phyloP scores from a whole-genome alignment of 2,113 vertebrate species.

The Muscicapa adusta region DNA sequence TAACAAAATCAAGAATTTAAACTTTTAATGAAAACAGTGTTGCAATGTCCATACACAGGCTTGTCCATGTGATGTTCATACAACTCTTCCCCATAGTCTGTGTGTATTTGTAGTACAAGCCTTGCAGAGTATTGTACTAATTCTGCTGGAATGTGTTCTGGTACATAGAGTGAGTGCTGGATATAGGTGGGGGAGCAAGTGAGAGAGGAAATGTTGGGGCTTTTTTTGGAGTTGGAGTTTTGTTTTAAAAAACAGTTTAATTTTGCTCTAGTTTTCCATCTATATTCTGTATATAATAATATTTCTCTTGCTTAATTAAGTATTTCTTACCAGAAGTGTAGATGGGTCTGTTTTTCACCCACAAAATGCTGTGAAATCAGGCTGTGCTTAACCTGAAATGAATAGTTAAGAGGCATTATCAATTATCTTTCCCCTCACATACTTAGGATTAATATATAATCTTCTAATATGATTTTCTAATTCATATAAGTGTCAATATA shows the following conservation, averaged over 20 bases:
- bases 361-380: not conserved
- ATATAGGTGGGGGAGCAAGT: not conserved
- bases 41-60: not conserved
- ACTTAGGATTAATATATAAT: not conserved
- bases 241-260: not conserved
- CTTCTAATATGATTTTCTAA: not conserved
- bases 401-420: not conserved
- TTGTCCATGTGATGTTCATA: not conserved
- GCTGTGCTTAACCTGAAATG: not conserved
- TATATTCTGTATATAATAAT: not conserved
- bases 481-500: not conserved
- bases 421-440: not conserved
- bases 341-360: not conserved
- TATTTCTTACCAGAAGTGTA: not conserved
- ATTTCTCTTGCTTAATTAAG: not conserved
- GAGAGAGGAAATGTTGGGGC: not conserved
- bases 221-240: not conserved
- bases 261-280: not conserved
- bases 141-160: not conserved
- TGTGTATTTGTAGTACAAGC: not conserved
- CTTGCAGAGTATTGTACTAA: not conserved
- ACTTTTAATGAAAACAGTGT: not conserved
- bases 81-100: not conserved
- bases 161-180: not conserved
- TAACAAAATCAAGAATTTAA: not conserved